Evolutionary conservation across 2,113 vertebrate species (phyloP).

Genomic region (Guaruba guarouba): DNA sequence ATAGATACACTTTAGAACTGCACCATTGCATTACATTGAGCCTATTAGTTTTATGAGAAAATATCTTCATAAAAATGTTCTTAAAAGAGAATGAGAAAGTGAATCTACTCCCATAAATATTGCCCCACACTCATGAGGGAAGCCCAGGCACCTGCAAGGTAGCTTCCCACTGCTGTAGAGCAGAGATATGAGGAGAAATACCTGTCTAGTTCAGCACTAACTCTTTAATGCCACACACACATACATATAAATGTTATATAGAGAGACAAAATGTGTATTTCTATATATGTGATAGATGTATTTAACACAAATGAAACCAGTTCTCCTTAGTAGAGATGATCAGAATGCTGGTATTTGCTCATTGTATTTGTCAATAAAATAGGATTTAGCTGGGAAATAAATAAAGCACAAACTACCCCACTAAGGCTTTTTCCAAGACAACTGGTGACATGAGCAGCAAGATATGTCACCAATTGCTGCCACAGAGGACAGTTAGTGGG

Average conservation of each 20-base stretch:
- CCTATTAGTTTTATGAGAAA: constrained; percentile 12
- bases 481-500: rapidly evolving
- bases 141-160: neutral
- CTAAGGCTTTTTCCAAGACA: neutral
- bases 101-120: neutral
- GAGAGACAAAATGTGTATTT: neutral
- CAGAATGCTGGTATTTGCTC: neutral
- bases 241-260: neutral
- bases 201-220: neutral
- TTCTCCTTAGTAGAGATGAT: neutral
- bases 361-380: neutral
- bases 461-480: neutral
- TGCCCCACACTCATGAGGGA: neutral
- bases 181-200: neutral
- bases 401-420: neutral
- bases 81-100: neutral
- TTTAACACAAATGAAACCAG: neutral
- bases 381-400: neutral
- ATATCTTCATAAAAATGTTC: neutral
- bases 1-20: neutral
- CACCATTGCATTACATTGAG: constrained; percentile 18
- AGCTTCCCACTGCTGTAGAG: neutral
- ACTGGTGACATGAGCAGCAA: neutral
- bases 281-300: too few species aligned
- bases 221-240: neutral